Percentiles rank a stretch among this genome's conserved stretches.
Conservation (phyloP, 37 sponge, comb jelly and placozoan genomes). For the Dysidea cf. avara region DNA sequence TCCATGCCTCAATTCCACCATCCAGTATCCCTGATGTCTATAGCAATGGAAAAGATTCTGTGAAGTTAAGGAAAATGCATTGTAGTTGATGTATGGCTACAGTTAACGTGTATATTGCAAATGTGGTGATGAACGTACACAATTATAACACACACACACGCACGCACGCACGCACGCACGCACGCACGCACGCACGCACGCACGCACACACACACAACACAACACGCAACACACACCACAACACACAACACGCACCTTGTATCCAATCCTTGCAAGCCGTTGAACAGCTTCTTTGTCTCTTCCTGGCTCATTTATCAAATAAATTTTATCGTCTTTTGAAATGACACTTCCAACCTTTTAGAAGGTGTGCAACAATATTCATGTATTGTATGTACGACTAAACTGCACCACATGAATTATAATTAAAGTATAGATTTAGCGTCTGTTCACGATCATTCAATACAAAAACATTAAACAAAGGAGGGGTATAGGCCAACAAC, state of each 20-base stretch:
- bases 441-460: too few species aligned
- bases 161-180: slow-evolving; percentile 7
- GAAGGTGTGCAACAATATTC: too few species aligned
- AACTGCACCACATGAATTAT: too few species aligned
- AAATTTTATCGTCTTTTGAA: slow-evolving; percentile 3
- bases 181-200: slow-evolving; percentile 27
- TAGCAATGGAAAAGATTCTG: background rate
- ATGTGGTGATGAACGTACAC: background rate
- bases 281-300: slow-evolving; percentile 74
- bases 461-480: too few species aligned
- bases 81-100: too few species aligned
- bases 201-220: slow-evolving; percentile 23
- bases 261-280: slow-evolving; percentile 83
- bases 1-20: slow-evolving; percentile 58
- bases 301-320: slow-evolving; percentile 42
- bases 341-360: slow-evolving; percentile 78
- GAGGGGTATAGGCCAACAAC: too few species aligned
- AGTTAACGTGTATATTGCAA: too few species aligned
- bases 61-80: too few species aligned
- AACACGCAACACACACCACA: slow-evolving; percentile 50
- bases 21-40: slow-evolving; percentile 51
- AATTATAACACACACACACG: too few species aligned
- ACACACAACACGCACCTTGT: too few species aligned
- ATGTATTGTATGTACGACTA: too few species aligned
- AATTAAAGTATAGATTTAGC: too few species aligned